Evolutionary conservation across 2,888 invertebrate genomes (phyloP).

Genomic region (Trissolcus brochymenae): DNA sequence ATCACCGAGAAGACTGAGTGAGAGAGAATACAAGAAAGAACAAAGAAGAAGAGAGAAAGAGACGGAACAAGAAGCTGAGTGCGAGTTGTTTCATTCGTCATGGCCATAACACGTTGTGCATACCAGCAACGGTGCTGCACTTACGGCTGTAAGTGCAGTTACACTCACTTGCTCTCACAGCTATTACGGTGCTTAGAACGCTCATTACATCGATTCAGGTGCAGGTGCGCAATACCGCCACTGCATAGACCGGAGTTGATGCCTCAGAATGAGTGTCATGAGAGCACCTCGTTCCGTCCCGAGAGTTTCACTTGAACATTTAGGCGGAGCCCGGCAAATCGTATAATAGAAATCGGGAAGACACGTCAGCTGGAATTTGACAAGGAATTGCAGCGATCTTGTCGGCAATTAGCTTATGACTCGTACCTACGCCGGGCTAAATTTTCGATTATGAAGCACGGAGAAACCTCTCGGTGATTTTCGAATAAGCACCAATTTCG

Average conservation of each 20-base stretch:
- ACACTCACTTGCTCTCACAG: conserved; percentile 56
- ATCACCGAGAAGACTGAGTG: not conserved
- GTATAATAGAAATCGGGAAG: conserved; percentile 42
- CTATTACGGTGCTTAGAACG: conserved; percentile 58
- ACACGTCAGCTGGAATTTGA: conserved; percentile 41
- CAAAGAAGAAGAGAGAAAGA: conserved; percentile 17
- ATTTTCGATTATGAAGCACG: conserved; percentile 27
- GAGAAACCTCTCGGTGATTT: not conserved
- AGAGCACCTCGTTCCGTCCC: conserved; percentile 48
- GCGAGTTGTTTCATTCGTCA: conserved; percentile 57
- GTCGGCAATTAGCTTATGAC: conserved; percentile 29
- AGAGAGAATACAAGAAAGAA: not conserved
- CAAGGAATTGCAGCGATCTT: conserved; percentile 37
- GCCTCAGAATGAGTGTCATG: conserved; percentile 55
- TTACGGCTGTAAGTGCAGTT: conserved; percentile 57
- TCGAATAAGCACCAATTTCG: not conserved
- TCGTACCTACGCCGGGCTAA: not conserved
- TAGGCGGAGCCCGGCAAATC: conserved; percentile 31
- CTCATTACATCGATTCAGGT: conserved; percentile 62
- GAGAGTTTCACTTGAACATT: conserved; percentile 50
- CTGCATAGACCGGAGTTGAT: conserved; percentile 35
- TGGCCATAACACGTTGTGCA: conserved; percentile 57
- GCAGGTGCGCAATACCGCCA: conserved; percentile 55
- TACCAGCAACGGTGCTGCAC: conserved; percentile 49
- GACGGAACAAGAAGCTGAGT: conserved; percentile 29